Evolutionary conservation across 1,140 invertebrate species (phyloP), one percentile per base, ranked within the genome.

Genomic region (Penaeus chinensis): DNA sequence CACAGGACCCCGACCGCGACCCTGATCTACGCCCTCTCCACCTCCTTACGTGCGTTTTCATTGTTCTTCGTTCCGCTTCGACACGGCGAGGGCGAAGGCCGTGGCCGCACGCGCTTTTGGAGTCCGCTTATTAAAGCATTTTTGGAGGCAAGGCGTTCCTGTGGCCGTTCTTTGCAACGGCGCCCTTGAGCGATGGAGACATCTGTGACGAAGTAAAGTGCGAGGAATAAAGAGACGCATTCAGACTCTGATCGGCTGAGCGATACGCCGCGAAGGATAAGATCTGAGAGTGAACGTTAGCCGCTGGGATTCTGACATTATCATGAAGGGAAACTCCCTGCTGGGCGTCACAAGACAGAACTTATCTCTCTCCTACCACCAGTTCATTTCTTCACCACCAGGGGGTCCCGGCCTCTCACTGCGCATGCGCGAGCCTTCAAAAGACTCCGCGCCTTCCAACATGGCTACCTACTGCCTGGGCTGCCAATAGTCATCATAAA

Each of bases 301-400:
- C 87, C 87, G 87, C 82, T 88, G 87, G 77, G 87, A 84, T 84
- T 78, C 87, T 88, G 87, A 88, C 87, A 88, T 88, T 88, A 88
- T 88, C 87, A 84, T 88, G 87, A 88, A 88, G 87, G 87, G 87
- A 88, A 88, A 88, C 87, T 88, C 87, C 87, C 87, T 69, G 87
- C 87, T 88, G 87, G 87, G 87, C 87, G 87, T 88, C 87, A 88
- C 87, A 88, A 84, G 87, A 88, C 82, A 88, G 87, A 88, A 88
- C 87, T 88, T 88, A 88, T 88, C 87, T 88, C 87, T 88, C 87
- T 88, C 87, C 87, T 84, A 88, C 87, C 87, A 88, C 87, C 87
- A 88, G 87, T 88, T 88, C 87, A 88, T 88, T 88, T 88, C 87
- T 88, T 88, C 87, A 84, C 87, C 87, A 84, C 71, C 87, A 66